Evolutionary conservation across 2,888 invertebrate genomes (phyloP), one percentile per base, ranked within the genome.

Genomic region (Tetranychus piercei): DNA sequence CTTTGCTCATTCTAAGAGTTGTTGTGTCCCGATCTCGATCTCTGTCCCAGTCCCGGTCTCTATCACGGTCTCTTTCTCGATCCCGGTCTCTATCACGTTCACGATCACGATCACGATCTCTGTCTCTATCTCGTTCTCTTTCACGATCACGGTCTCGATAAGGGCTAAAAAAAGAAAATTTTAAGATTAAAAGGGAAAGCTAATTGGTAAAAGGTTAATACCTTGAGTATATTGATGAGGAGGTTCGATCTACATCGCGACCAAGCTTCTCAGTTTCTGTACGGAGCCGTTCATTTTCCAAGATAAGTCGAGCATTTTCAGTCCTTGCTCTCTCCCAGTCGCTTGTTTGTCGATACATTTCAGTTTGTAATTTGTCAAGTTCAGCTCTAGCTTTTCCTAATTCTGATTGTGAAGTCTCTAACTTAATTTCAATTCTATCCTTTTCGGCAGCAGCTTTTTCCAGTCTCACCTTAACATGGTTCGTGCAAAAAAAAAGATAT

Each of bases 311-410:
- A 45, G 78, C 77, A 15, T 78, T 85, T 82, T 94, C 94, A 23
- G 92, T 85, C 79, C 92, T 87, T 18, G 90, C 89, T 76, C 89
- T 88, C 81, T 91, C 91, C 89, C 90, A 91, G 82, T 94, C 94
- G 75, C 90, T 90, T 20, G 90, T 91, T 78, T 91, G 91, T 78
- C 92, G 87, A 65, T 92, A 92, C 73, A 89, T 91, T 82, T 94
- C 94, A 78, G 89, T 89, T 7, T 91, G 89, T 71, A 91, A 91
- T 82, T 93, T 94, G 81, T 94, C 94, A 76, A 94, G 84, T 82
- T 94, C 94, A 20, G 92, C 94, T 84, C 93, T 93, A 77, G 92
- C 92, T 84, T 94, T 94, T 72, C 94, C 94, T 76, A 94, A 85
- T 83, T 94, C 94, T 67, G 92, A 91, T 82, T 94, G 94, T 67